Evolutionary conservation across 2,888 invertebrate species (phyloP), one percentile per base, ranked within the genome.

Genomic region (Tethea ocularis): DNA sequence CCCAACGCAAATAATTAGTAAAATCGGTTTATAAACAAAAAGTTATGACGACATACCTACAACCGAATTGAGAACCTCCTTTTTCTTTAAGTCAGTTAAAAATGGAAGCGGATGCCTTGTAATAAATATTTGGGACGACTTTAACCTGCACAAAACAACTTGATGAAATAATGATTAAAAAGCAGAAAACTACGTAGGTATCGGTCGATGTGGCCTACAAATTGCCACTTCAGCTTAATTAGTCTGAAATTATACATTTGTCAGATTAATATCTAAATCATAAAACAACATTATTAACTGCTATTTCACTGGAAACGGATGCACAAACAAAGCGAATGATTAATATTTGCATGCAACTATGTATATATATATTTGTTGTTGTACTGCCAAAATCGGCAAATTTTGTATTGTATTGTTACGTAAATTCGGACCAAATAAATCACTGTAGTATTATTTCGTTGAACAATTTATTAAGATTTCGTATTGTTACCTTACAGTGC

Each of bases 321-420:
- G 46, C 46, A 1, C 20, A 46, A 46, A 46, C 46, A 46, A 46
- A 46, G 10, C 46, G 7, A 41, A 46, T 41, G 41, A 46, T 46
- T 46, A 46, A 46, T 46, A 46, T 46, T 46, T 46, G 41, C 46
- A 46, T 46, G 46, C 20, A 17, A 41, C 17, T 41, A 20, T 46
- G 20, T 20, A 20, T 41, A 20, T 46, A 10, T 20, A 20, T 46
- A 20, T 46, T 46, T 46, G 10, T 20, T 20, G 17, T 17, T n/a
- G 17, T 46, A n/a, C 41, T n/a, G 41, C 41, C 20, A 46, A 46
- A 46, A 20, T 46, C 20, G 20, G 41, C 41, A 46, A 46, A 46
- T 46, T n/a, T n/a, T 1, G 41, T 17, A 41, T 41, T 41, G 17
- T 38, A 38, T 38, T 38, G 15, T 38, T 11, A n/a, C 38, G 15